Evolutionary conservation across 2,113 vertebrate genomes (phyloP).

Genomic region (Ctenodactylus gundi): DNA sequence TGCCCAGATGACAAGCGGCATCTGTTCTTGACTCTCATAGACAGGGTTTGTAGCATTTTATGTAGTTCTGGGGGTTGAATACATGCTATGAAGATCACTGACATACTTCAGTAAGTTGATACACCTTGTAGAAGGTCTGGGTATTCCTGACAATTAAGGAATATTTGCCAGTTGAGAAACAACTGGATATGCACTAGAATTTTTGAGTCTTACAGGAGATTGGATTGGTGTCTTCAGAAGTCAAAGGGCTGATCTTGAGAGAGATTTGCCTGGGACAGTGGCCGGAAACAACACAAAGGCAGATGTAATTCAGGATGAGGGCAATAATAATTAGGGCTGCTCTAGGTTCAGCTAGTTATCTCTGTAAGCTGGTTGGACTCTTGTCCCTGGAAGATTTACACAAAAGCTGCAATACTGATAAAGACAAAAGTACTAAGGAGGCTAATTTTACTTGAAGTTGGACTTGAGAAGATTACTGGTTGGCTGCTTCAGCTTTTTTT

Average conservation of each 20-base stretch:
- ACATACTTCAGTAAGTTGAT: neutral
- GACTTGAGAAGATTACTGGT: neutral
- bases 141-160: neutral
- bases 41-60: neutral
- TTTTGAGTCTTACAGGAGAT: constrained; percentile 6
- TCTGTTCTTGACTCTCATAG: neutral
- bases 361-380: neutral
- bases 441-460: neutral
- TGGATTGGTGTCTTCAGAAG: neutral
- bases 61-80: neutral
- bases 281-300: neutral
- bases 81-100: neutral
- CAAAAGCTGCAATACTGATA: neutral
- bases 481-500: neutral
- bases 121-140: neutral
- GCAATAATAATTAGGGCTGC: neutral
- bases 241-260: neutral
- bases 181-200: neutral
- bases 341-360: neutral
- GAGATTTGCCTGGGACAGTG: neutral
- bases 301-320: neutral
- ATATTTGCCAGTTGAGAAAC: neutral
- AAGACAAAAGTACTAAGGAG: neutral
- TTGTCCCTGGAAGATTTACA: neutral
- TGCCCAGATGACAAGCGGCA: neutral